Evolutionary conservation across 2,888 invertebrate genomes (phyloP).

Genomic region (Pachliopta kotzebuea): DNA sequence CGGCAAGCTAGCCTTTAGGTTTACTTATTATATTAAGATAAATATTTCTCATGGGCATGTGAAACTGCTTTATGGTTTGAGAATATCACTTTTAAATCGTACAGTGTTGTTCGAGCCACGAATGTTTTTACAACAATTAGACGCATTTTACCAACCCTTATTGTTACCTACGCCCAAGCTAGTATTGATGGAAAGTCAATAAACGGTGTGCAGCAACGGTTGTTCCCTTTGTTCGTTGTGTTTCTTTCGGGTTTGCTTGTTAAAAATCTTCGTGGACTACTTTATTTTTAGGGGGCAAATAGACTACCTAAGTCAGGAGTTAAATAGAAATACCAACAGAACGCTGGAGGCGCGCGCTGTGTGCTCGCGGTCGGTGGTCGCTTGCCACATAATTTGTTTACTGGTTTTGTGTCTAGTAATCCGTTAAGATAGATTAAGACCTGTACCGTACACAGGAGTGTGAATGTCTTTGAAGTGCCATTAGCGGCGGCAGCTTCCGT

Average conservation of each 20-base stretch:
- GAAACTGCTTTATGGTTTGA: slow-evolving; percentile 78
- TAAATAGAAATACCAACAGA: slow-evolving; percentile 62
- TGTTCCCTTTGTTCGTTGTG: slow-evolving; percentile 50
- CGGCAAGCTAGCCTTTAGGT: slow-evolving; percentile 60
- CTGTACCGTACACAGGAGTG: slow-evolving; percentile 32
- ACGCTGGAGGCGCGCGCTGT: slow-evolving; percentile 29
- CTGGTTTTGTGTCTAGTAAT: slow-evolving; percentile 28
- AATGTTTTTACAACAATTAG: slow-evolving; percentile 79
- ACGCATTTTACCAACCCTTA: slow-evolving; percentile 70
- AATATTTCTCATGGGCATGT: slow-evolving; percentile 78
- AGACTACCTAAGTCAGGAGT: slow-evolving; percentile 50
- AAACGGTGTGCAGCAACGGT: slow-evolving; percentile 41
- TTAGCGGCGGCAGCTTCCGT: slow-evolving; percentile 18
- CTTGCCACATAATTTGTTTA: slow-evolving; percentile 42
- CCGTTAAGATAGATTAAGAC: slow-evolving; percentile 36
- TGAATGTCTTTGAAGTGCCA: slow-evolving; percentile 29
- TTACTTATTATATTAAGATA: slow-evolving; percentile 80
- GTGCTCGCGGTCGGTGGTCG: slow-evolving; percentile 40
- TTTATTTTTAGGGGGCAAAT: slow-evolving; percentile 63
- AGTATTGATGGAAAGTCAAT: slow-evolving; percentile 64
- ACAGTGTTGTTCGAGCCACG: slow-evolving; percentile 61
- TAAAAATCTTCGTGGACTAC: slow-evolving; percentile 71
- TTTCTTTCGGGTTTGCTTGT: slow-evolving; percentile 67
- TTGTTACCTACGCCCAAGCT: slow-evolving; percentile 55
- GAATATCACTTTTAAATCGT: slow-evolving; percentile 78